phyloP scores from a whole-genome alignment of 2,888 invertebrate species.

The Chrysopilus asiliformis region DNA sequence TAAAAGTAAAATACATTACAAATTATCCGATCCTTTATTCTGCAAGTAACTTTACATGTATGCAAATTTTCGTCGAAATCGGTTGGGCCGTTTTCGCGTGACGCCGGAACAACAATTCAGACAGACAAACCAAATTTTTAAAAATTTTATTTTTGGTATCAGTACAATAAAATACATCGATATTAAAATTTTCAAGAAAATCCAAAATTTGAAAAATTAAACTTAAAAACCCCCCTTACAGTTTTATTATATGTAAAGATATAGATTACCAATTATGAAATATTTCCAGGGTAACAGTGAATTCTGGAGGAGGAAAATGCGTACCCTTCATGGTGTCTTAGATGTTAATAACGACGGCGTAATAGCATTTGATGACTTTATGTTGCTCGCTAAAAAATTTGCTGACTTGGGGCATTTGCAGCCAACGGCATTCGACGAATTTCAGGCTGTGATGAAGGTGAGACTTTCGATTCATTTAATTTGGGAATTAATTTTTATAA shows the following conservation, averaged over 20 bases:
- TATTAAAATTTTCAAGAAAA: too few relatives aligned
- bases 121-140: too few relatives aligned
- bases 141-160: too few relatives aligned
- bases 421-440: constrained; percentile 51
- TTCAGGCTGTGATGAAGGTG: constrained; percentile 56
- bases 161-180: too few relatives aligned
- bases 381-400: constrained; percentile 59
- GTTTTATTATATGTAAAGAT: not conserved
- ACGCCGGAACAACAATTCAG: too few relatives aligned
- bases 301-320: constrained; percentile 77
- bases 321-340: constrained; percentile 67
- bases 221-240: too few relatives aligned
- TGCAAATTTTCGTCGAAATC: too few relatives aligned
- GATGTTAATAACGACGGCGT: constrained; percentile 79
- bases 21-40: too few relatives aligned
- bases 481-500: constrained; percentile 3
- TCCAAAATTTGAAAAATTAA: too few relatives aligned
- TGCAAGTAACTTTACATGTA: too few relatives aligned
- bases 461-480: constrained; percentile 8
- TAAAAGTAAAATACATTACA: too few relatives aligned
- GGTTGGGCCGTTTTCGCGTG: too few relatives aligned
- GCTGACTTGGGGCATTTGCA: constrained; percentile 60
- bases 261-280: not conserved
- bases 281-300: constrained; percentile 35
- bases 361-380: constrained; percentile 69